phyloP scores from a whole-genome alignment of 2,888 invertebrate species.

The Chironomus tentans region DNA sequence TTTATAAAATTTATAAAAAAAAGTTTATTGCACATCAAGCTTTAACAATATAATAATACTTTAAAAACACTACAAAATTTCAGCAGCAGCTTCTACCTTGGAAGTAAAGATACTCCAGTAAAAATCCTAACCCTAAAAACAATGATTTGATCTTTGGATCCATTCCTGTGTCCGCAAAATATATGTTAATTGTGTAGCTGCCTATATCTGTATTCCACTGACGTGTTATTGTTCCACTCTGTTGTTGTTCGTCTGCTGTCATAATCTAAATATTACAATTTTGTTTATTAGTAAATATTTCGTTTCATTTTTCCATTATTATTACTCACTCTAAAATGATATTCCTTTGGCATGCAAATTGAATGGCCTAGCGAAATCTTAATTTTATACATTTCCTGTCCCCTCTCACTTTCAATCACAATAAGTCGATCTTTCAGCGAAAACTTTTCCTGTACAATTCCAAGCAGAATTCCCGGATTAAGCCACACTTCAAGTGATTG shows the following conservation, averaged over 20 bases:
- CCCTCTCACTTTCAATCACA: slow-evolving; percentile 54
- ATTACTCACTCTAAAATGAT: slow-evolving; percentile 49
- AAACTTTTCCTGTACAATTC: slow-evolving; percentile 60
- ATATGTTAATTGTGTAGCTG: slow-evolving; percentile 64
- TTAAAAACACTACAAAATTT: neutral
- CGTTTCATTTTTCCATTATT: no score
- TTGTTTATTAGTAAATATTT: no score
- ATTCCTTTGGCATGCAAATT: slow-evolving; percentile 51
- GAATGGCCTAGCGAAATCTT: slow-evolving; percentile 62
- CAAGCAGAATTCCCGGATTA: slow-evolving; percentile 60
- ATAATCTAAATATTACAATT: slow-evolving; percentile 43
- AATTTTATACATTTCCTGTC: slow-evolving; percentile 56
- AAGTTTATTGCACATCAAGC: no score
- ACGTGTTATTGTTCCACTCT: slow-evolving; percentile 59
- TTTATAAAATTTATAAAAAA: no score
- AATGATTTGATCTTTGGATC: slow-evolving; percentile 71
- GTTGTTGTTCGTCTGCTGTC: slow-evolving; percentile 49
- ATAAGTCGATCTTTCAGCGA: slow-evolving; percentile 58
- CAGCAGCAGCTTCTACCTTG: slow-evolving; percentile 33
- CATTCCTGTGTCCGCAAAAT: slow-evolving; percentile 59
- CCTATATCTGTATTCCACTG: slow-evolving; percentile 60
- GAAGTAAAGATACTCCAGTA: slow-evolving; percentile 49
- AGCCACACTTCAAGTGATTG: slow-evolving; percentile 62
- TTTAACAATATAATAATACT: no score
- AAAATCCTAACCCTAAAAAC: slow-evolving; percentile 69